Evolutionary conservation across 2,797 vertebrate genomes (phyloP), one percentile per base, ranked within the genome.

Genomic region (Clarias pachynema): DNA sequence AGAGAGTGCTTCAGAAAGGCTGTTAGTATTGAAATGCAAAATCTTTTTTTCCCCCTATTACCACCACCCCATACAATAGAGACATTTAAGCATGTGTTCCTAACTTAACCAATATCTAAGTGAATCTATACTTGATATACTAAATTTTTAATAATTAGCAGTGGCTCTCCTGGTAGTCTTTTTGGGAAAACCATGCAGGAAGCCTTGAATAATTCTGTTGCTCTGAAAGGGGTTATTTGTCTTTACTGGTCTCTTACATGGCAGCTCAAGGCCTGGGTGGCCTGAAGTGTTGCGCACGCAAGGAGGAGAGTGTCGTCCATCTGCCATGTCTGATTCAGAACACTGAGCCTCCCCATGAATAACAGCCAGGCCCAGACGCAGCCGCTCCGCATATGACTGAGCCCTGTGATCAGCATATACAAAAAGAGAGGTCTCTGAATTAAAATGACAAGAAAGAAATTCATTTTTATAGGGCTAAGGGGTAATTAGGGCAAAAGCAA

Each of bases 321-420:
- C 98, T 0, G 97, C 98, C 98, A 99, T 99, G 94, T 99, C 98
- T 0, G 97, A 97, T 93, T 99, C 98, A 0, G 97, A 95, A 57
- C 97, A 98, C 94, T 99, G 98, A 9, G 98, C 97, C 91, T 99
- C 98, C 0, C 98, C 98, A 0, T 99, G 98, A 91, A 99, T 99
- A 84, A 99, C 98, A 0, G 98, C 98, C 82, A 99, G 92, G 15
- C 98, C 98, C 89, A 99, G 93, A 18, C 98, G 97, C 70, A 99
- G 94, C 0, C 98, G 94, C 88, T 99, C 98, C 0, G 98, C 98
- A 0, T 98, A 99, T 0, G 98, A 99, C 91, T 99, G 98, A 88
- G 98, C 98, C 92, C 98, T 99, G 86, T 0, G 80, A 66, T 26
- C 2, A 78, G 10, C 44, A 70, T 8, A 56, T 5, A 73, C 26